A percentile compares a stretch with the other conserved stretches of the same genome.
Evolutionary conservation across 2,797 vertebrate genomes (phyloP).

Genomic region (Smutsia temminckii): DNA sequence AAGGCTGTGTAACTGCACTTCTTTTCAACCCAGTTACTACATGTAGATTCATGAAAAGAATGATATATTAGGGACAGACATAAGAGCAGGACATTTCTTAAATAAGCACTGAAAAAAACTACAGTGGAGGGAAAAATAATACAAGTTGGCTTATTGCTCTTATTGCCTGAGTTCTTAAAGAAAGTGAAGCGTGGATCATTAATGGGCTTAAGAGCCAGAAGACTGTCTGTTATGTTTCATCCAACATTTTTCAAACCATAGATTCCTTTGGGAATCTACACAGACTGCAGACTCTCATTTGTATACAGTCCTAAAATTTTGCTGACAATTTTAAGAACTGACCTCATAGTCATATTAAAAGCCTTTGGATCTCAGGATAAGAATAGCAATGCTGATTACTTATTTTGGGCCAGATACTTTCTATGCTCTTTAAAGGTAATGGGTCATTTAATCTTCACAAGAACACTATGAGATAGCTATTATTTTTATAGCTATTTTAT

Average conservation of each 20-base stretch:
- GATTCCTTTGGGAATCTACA: neutral
- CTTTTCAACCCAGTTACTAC: neutral
- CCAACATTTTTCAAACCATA: conserved; percentile 4
- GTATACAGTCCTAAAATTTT: neutral
- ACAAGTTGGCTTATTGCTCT: neutral
- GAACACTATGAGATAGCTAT: neutral
- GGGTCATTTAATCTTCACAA: neutral
- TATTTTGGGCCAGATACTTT: neutral
- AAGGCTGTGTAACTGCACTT: neutral
- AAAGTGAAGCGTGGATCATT: neutral
- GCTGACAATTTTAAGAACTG: neutral
- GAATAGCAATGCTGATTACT: neutral
- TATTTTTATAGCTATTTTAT: conserved; percentile 24
- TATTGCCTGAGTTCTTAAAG: neutral
- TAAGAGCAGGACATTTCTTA: neutral
- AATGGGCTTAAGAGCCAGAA: neutral
- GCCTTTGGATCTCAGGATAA: neutral
- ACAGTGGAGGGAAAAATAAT: neutral
- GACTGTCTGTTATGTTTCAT: neutral
- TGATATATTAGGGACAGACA: neutral
- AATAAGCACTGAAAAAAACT: neutral
- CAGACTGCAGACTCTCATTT: neutral
- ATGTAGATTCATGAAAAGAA: neutral
- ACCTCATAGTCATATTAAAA: neutral
- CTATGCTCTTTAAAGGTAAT: neutral